Base-by-base conservation (phyloP, 2,113 vertebrate genomes). In the Oriolus oriolus region DNA sequence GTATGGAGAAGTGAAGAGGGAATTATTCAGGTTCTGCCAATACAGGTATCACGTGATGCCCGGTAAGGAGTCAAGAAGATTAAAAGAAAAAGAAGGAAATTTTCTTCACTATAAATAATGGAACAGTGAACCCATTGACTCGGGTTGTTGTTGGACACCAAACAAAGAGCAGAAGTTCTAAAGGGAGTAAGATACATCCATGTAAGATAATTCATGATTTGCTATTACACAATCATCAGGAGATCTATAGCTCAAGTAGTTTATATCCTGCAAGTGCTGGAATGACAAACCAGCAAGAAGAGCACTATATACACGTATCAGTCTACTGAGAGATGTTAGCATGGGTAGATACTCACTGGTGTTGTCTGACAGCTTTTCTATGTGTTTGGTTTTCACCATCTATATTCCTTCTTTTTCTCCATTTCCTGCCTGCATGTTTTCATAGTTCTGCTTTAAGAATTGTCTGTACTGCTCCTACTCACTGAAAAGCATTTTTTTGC, bases 31-130 rank as follows among this genome's bases (percentile, higher is more conserved):
- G n/a, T 84, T 66, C 56, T 87, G 47, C 63, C 42, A 63, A 11
- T 68, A 39, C 17, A 79, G 44, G 7, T 27, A 9, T 35, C 54
- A 27, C 0, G 0, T 27, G 16, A 41, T 61, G 41, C n/a, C 17
- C 21, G 37, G 9, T 26, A 68, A 44, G 82, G n/a, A 69, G 54
- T 45, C 31, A 70, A 66, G 68, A 75, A 59, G 24, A 47, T 61
- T 45, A 81, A 74, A 79, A 68, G 50, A 85, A 80, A 77, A 79
- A 57, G 1, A 11, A 52, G 4, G 35, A 73, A 60, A 22, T 86
- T 81, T 52, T 85, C 24, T 69, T 41, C 8, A 10, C 9, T 4
- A 24, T 21, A 74, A 81, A 53, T 77, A 73, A 60, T 61, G 47
- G 57, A 74, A 27, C 13, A 31, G 7, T 49, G 11, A 77, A 41